phyloP scores from a whole-genome alignment of 1,140 invertebrate genomes.

The Reticulitermes speratus region DNA sequence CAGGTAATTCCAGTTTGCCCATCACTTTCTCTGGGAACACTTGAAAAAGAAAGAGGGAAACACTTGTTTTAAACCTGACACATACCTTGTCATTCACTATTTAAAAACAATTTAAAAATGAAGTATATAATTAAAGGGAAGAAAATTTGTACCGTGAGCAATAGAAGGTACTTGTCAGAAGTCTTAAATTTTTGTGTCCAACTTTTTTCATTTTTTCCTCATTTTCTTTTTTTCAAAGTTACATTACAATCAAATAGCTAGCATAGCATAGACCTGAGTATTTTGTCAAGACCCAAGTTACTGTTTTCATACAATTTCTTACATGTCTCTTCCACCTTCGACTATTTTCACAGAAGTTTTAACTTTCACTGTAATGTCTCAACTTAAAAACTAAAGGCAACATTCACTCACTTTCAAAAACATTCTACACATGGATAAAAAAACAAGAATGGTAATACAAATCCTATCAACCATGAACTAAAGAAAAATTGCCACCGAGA shows the following conservation, averaged over 20 bases:
- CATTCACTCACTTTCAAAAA: constrained; percentile 15
- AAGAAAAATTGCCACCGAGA: not conserved
- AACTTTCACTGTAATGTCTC: constrained; percentile 13
- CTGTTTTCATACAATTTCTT: constrained; percentile 17
- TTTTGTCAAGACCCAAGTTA: constrained; percentile 18
- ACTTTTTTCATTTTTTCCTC: not conserved
- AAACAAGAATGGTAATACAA: not conserved
- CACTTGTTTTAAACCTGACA: not conserved
- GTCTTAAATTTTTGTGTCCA: not conserved
- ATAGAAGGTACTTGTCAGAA: not conserved
- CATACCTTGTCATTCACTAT: constrained; percentile 12
- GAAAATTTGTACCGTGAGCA: constrained; percentile 11
- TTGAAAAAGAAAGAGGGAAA: not conserved
- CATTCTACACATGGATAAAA: not conserved
- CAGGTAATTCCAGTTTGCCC: not conserved
- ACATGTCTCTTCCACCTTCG: constrained; percentile 14
- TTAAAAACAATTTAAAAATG: constrained; percentile 6
- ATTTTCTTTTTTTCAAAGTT: not conserved
- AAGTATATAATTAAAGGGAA: not conserved
- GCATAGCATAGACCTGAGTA: constrained; percentile 10
- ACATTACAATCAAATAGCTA: constrained; percentile 17
- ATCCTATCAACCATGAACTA: not conserved
- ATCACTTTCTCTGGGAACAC: not conserved
- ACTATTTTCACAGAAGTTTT: not conserved
- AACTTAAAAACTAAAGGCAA: not conserved